Conservation (phyloP, 2,113 vertebrate genomes). For the Nibea coibor region DNA sequence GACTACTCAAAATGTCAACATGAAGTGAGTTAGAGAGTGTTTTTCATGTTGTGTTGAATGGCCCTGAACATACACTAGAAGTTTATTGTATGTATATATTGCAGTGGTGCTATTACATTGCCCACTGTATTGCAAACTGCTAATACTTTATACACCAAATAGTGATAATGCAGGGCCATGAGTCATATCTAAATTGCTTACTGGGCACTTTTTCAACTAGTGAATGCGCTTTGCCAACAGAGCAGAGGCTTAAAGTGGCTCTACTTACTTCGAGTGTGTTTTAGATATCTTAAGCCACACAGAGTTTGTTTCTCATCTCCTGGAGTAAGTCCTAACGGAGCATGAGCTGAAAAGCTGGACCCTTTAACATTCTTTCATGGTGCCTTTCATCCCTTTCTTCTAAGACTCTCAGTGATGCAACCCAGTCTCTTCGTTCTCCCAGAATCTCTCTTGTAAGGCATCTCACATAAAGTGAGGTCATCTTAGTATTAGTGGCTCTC, state of each 20-base stretch:
- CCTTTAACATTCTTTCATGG: not conserved
- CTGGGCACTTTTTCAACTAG: slow-evolving; percentile 14
- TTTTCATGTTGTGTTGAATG: not conserved
- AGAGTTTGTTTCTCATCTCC: slow-evolving; percentile 16
- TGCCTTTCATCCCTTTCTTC: not conserved
- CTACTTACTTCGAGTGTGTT: slow-evolving; percentile 30
- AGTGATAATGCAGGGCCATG: slow-evolving; percentile 14
- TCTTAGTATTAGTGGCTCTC: slow-evolving; percentile 20
- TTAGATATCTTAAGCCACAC: slow-evolving; percentile 18
- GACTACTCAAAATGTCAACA: no score
- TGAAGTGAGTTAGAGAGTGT: no score
- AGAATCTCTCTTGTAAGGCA: slow-evolving; percentile 45
- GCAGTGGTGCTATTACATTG: slow-evolving; percentile 9
- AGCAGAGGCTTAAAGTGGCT: slow-evolving; percentile 21
- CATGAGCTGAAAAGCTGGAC: not conserved
- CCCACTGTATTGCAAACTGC: slow-evolving; percentile 5
- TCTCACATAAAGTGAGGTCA: slow-evolving; percentile 71
- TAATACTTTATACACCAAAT: slow-evolving; percentile 4
- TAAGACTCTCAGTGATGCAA: slow-evolving; percentile 7
- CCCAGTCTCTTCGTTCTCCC: not conserved
- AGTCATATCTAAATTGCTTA: slow-evolving; percentile 40
- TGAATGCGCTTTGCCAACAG: slow-evolving; percentile 23
- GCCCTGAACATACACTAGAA: no score
- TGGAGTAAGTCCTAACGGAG: not conserved
- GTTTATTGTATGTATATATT: not conserved